These are phyloP conservation scores for Gavialis gangeticus DNA, from an alignment of 2,113 vertebrate genomes.

Conservation along the genomic window DNA sequence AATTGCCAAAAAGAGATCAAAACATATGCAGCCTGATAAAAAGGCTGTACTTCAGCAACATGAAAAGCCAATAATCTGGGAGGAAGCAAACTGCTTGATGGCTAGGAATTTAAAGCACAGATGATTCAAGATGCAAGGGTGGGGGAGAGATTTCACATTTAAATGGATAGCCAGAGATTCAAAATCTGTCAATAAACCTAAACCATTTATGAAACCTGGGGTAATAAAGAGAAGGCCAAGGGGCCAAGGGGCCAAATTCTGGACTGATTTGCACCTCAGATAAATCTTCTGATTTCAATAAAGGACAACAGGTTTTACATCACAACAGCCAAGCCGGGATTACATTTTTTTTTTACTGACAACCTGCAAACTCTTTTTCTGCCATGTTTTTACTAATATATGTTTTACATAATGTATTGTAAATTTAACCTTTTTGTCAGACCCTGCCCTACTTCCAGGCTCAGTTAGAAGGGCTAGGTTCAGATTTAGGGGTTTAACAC, in stretches of 20 bases:
- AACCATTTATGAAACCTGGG: background rate
- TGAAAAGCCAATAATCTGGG: conserved; percentile 68
- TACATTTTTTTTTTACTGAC: no score
- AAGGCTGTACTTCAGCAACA: conserved; percentile 61
- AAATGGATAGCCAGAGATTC: background rate
- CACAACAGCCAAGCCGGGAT: background rate
- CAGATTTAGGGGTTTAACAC: no score
- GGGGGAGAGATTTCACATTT: conserved; percentile 10
- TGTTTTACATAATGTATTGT: no score
- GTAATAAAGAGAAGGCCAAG: background rate
- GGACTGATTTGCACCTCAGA: background rate
- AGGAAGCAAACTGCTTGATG: conserved; percentile 50
- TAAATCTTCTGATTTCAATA: background rate
- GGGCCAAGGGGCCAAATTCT: background rate
- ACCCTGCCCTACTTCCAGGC: no score
- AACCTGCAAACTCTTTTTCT: no score
- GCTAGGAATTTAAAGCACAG: conserved; percentile 60
- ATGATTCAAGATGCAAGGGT: background rate
- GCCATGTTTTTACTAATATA: no score
- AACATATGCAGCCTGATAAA: conserved; percentile 53
- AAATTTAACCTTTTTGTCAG: no score
- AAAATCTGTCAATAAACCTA: background rate
- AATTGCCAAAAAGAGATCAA: conserved; percentile 70
- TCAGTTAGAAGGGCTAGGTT: no score
- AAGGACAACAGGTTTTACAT: background rate